Percentiles rank a stretch among this genome's conserved stretches.
Evolutionary conservation across 2,797 vertebrate species (phyloP).

Genomic region (Channa striata): DNA sequence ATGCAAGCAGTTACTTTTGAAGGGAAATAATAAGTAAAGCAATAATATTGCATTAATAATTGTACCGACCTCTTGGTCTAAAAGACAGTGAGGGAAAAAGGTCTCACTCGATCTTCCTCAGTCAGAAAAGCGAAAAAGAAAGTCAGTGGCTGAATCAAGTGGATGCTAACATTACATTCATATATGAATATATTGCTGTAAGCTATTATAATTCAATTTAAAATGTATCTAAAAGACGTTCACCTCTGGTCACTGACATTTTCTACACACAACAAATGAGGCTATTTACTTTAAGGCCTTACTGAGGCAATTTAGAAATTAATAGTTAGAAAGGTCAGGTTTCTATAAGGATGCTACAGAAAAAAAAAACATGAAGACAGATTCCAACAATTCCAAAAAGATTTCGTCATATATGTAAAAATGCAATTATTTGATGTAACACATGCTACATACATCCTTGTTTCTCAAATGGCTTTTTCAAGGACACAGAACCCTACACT

Average conservation of each 20-base stretch:
- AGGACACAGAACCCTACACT: slow-evolving; percentile 38
- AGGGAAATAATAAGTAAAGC: no score
- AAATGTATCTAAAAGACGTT: not conserved
- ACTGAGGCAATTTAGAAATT: slow-evolving; percentile 6
- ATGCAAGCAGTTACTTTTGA: no score
- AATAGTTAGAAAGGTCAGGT: not conserved
- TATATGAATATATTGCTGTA: no score
- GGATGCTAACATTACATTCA: no score
- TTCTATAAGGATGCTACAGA: not conserved
- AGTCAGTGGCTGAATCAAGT: no score
- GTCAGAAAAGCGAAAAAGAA: no score
- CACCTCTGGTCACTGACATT: slow-evolving; percentile 5
- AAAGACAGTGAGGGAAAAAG: no score
- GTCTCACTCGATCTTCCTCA: no score
- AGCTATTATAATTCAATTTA: no score
- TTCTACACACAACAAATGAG: slow-evolving; percentile 19
- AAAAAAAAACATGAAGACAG: not conserved
- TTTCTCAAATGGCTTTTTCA: slow-evolving; percentile 37
- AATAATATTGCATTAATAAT: no score
- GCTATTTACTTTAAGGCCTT: slow-evolving; percentile 1
- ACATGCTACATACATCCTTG: not conserved
- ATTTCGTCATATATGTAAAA: not conserved
- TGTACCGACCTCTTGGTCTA: no score
- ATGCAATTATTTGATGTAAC: not conserved
- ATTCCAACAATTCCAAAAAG: not conserved